A percentile compares a stretch with the other conserved stretches of the same genome.
Evolutionary conservation across 2,888 invertebrate genomes (phyloP).

Genomic region (Acanthosepion pharaonis): DNA sequence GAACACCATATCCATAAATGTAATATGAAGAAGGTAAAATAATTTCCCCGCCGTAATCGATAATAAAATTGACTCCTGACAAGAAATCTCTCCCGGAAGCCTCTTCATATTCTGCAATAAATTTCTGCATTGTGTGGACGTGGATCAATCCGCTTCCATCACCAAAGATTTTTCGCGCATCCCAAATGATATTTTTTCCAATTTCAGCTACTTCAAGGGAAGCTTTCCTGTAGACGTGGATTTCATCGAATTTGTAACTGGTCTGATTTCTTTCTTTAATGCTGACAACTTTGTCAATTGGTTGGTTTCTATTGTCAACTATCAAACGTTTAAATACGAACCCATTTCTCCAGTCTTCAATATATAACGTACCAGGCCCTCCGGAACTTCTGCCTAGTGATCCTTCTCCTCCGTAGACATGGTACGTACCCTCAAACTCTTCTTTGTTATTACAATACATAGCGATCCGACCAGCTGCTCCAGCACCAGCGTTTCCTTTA

Average conservation of each 20-base stretch:
- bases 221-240: slow-evolving; percentile 60
- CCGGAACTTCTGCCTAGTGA: slow-evolving; percentile 53
- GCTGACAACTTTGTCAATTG: slow-evolving; percentile 60
- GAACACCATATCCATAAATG: slow-evolving; percentile 62
- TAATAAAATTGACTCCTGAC: slow-evolving; percentile 61
- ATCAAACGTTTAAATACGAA: slow-evolving; percentile 56
- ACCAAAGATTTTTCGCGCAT: slow-evolving; percentile 56
- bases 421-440: slow-evolving; percentile 58
- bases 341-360: slow-evolving; percentile 58
- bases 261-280: slow-evolving; percentile 56
- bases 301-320: slow-evolving; percentile 59
- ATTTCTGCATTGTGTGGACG: slow-evolving; percentile 56
- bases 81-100: slow-evolving; percentile 58
- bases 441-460: slow-evolving; percentile 55
- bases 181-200: slow-evolving; percentile 52
- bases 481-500: slow-evolving; percentile 56
- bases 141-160: slow-evolving; percentile 62
- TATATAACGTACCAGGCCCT: slow-evolving; percentile 63
- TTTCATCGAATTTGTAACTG: slow-evolving; percentile 60
- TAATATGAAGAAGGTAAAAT: slow-evolving; percentile 59
- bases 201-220: slow-evolving; percentile 58
- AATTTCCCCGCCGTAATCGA: slow-evolving; percentile 58
- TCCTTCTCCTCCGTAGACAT: slow-evolving; percentile 58
- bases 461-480: slow-evolving; percentile 62
- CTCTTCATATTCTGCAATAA: slow-evolving; percentile 58